Evolutionary conservation across 30 jellyfish, hydroid and myxozoan species (phyloP), one percentile per base, ranked within the genome.

Genomic region (Nemopilema nomurai): DNA sequence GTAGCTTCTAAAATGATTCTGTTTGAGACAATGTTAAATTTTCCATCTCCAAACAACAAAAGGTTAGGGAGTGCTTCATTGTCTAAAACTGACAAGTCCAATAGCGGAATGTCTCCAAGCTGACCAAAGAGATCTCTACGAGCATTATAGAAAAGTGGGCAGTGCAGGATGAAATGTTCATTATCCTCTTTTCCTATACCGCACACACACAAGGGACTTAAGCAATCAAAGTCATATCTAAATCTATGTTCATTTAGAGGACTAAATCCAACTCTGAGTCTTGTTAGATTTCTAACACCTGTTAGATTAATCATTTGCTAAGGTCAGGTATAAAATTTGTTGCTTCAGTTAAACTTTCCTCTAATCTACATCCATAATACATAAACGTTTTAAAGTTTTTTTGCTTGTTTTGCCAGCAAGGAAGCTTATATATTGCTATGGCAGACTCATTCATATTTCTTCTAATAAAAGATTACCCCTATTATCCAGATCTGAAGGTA

Each of bases 111-210:
- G 74, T 64, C 74, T 64, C 74, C 74, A 64, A 64, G 74, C 74
- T 64, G 74, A 64, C 74, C 74, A 64, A 64, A 64, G 74, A 64
- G 74, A 64, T 64, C 74, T 4, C 74, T 64, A 64, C 74, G 23
- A 64, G 74, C 74, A 64, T 64, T 64, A 64, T 64, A 27, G 24
- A 64, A 64, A 20, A 8, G 74, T 64, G 74, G 74, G 23, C 74
- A 64, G 74, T 64, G 23, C 74, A 64, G 8, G 4, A 64, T 27
- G 21, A 64, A 64, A 19, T 64, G 74, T 20, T 20, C 21, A 51
- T 16, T 51, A 51, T 51, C 67, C 67, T 51, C 19, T 9, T 51
- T 51, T 51, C 67, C 67, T 9, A 9, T 19, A 51, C 67, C 67
- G 67, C 16, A 51, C 67, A 51, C 67, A n/a, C n/a, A 51, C 67